phyloP scores from a whole-genome alignment of 2,113 vertebrate species.

The Naja naja region DNA sequence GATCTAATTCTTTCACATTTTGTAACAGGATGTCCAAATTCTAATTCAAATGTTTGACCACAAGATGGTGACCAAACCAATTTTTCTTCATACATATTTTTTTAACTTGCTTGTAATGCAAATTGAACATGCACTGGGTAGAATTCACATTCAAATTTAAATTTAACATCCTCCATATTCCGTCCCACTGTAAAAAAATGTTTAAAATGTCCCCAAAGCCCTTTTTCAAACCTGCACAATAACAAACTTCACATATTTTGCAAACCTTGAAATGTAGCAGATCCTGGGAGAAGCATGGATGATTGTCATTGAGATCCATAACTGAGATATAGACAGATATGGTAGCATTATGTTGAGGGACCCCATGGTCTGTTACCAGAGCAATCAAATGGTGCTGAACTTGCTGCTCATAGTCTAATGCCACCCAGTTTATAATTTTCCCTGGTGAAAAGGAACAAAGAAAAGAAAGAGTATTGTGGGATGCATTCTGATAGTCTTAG shows the following conservation, averaged over 20 bases:
- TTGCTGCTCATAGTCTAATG: constrained; percentile 80
- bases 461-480: neutral
- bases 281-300: constrained; percentile 78
- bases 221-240: neutral
- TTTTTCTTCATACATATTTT: neutral
- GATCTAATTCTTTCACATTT: neutral
- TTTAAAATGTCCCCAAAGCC: neutral
- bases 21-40: neutral
- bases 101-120: neutral
- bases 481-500: fast-evolving
- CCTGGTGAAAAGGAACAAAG: constrained; percentile 64
- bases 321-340: constrained; percentile 71
- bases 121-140: neutral
- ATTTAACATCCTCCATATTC: neutral
- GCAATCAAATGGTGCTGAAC: constrained; percentile 78
- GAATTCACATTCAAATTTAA: neutral
- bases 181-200: neutral
- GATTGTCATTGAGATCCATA: constrained; percentile 84
- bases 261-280: constrained; percentile 77
- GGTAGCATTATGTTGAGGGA: constrained; percentile 77
- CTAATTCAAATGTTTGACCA: constrained; percentile 44
- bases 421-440: constrained; percentile 84
- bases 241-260: neutral
- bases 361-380: constrained; percentile 82
- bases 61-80: constrained; percentile 65